phyloP scores from a whole-genome alignment of 2,888 invertebrate species.

The Barypeithes pellucidus region DNA sequence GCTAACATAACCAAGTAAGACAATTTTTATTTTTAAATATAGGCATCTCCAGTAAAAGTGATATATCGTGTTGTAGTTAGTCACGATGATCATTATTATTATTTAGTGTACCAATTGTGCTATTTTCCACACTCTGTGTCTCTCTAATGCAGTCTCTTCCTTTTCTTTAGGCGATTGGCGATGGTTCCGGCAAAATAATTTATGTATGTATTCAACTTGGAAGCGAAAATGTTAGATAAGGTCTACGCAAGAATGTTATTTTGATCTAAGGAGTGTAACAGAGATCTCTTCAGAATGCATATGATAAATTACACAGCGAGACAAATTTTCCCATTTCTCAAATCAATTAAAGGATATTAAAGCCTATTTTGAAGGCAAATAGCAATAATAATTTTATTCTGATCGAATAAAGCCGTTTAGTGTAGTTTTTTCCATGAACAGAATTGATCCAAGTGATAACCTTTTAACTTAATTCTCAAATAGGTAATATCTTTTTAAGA shows the following conservation, averaged over 20 bases:
- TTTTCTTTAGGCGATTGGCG: constrained; percentile 17
- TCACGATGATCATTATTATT: constrained; percentile 59
- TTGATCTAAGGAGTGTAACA: neutral
- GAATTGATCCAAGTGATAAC: too few species aligned
- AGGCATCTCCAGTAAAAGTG: constrained; percentile 26
- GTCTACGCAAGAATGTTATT: neutral
- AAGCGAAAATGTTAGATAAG: constrained; percentile 13
- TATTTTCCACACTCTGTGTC: constrained; percentile 61
- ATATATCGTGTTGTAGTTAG: constrained; percentile 29
- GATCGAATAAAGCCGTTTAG: too few species aligned
- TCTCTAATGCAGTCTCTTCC: constrained; percentile 48
- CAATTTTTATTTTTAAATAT: constrained; percentile 15
- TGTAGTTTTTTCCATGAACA: too few species aligned
- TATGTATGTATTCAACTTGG: constrained; percentile 6
- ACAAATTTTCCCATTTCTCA: too few species aligned
- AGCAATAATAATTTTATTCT: too few species aligned
- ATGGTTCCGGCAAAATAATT: constrained; percentile 37
- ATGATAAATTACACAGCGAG: too few species aligned
- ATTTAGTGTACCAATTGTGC: constrained; percentile 63
- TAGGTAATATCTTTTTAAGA: too few species aligned
- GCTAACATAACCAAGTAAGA: neutral
- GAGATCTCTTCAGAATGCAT: neutral
- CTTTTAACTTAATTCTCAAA: too few species aligned
- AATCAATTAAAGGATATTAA: too few species aligned
- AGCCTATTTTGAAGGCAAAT: too few species aligned